Percentiles rank a stretch among this genome's conserved stretches.
phyloP scores from a whole-genome alignment of 2,888 invertebrate species.

The Sthenelais limicola region DNA sequence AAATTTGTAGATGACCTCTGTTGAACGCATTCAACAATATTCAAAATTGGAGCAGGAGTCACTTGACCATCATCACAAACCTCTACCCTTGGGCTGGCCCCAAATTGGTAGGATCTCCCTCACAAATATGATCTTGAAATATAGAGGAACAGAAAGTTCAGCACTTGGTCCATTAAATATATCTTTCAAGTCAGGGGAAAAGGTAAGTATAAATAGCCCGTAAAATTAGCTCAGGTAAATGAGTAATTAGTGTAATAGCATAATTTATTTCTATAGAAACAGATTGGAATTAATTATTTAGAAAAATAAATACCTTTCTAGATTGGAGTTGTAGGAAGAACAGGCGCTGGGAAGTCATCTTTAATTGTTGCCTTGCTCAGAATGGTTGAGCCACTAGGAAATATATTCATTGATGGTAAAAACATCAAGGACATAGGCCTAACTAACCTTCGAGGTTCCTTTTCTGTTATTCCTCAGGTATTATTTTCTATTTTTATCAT shows the following conservation, averaged over 20 bases:
- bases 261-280: background rate
- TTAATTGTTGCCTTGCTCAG: conserved; percentile 4
- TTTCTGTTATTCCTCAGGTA: conserved; percentile 27
- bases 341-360: conserved; percentile 21
- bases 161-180: background rate
- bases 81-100: background rate
- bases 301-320: background rate
- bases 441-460: background rate
- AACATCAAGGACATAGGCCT: conserved; percentile 1
- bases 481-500: background rate
- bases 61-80: background rate
- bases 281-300: background rate
- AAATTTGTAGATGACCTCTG: conserved; percentile 31
- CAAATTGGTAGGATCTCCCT: background rate
- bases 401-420: conserved; percentile 4
- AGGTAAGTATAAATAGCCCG: background rate
- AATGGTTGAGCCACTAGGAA: conserved; percentile 17
- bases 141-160: background rate
- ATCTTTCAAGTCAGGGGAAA: background rate
- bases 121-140: background rate
- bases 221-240: background rate
- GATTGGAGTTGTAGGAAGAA: conserved; percentile 7
- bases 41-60: background rate
- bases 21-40: conserved; percentile 9
- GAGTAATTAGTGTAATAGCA: background rate